These are phyloP conservation scores for Epistrophe eligans DNA, from an alignment of 2,888 invertebrate genomes.

Conservation along the genomic window DNA sequence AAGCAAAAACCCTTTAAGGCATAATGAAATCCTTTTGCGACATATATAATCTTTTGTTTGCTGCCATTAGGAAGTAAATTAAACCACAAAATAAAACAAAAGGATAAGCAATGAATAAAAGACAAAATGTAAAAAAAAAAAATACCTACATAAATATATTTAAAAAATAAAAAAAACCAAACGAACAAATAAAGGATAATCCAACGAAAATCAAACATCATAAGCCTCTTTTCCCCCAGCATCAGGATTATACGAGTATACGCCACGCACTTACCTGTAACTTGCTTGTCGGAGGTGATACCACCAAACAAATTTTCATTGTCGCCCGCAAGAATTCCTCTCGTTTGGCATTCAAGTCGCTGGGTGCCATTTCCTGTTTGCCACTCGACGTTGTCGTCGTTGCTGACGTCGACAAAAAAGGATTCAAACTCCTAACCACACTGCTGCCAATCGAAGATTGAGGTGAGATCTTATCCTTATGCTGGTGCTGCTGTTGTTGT, in stretches of 20 bases:
- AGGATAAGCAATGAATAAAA: constrained; percentile 5
- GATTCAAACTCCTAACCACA: constrained; percentile 81
- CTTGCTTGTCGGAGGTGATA: constrained; percentile 87
- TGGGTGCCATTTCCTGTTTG: constrained; percentile 67
- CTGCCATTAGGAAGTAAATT: constrained; percentile 1
- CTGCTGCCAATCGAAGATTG: constrained; percentile 77
- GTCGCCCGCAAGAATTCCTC: constrained; percentile 90
- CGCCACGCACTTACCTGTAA: constrained; percentile 81
- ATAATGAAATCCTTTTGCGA: constrained; percentile 1
- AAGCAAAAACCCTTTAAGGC: not conserved
- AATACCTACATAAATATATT: constrained; percentile 4
- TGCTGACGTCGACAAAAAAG: constrained; percentile 78
- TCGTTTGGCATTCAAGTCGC: constrained; percentile 84
- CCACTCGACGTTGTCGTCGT: constrained; percentile 50
- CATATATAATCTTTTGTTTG: not conserved
- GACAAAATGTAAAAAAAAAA: not conserved
- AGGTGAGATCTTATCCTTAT: constrained; percentile 75
- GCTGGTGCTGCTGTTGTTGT: constrained; percentile 72
- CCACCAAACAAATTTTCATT: constrained; percentile 90
- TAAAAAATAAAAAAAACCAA: constrained; percentile 28
- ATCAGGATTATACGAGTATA: no score
- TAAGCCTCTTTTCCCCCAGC: not conserved
- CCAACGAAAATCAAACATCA: constrained; percentile 11
- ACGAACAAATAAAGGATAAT: constrained; percentile 23
- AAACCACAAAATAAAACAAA: constrained; percentile 46